A percentile compares a stretch with the other conserved stretches of the same genome.
phyloP scores from a whole-genome alignment of 2,113 vertebrate genomes.

The Laterallus jamaicensis region DNA sequence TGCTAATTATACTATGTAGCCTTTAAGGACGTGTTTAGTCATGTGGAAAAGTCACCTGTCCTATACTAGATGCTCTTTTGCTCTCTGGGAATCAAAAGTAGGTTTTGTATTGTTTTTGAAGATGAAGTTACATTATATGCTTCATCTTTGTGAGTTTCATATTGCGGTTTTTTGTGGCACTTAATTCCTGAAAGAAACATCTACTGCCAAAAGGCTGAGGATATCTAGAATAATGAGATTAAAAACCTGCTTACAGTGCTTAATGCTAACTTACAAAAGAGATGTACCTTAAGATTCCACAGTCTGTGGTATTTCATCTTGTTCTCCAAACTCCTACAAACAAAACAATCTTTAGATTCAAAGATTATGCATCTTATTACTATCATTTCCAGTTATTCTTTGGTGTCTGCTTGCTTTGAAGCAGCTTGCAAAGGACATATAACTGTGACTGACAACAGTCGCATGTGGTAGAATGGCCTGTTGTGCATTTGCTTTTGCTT shows the following conservation, averaged over 20 bases:
- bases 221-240: background rate
- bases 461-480: background rate
- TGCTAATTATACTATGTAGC: conserved; percentile 46
- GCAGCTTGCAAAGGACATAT: background rate
- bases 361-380: conserved; percentile 27
- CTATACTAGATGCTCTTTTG: background rate
- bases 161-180: background rate
- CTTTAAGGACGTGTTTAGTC: conserved; percentile 40
- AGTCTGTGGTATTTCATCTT: conserved; percentile 8
- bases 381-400: conserved; percentile 6
- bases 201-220: background rate
- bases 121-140: conserved; percentile 11
- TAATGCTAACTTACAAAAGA: conserved; percentile 17
- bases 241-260: conserved; percentile 28
- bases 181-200: conserved; percentile 52
- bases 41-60: conserved; percentile 30
- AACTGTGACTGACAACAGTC: background rate
- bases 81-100: background rate
- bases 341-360: conserved; percentile 31
- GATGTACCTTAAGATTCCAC: conserved; percentile 13
- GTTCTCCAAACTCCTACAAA: background rate
- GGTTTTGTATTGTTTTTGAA: background rate
- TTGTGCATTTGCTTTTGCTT: background rate
- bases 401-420: conserved; percentile 47
- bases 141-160: background rate